Percentiles rank a stretch among this genome's conserved stretches.
These are phyloP conservation scores for Schizaphis graminum DNA, from an alignment of 2,888 invertebrate species.

Conservation along the genomic window DNA sequence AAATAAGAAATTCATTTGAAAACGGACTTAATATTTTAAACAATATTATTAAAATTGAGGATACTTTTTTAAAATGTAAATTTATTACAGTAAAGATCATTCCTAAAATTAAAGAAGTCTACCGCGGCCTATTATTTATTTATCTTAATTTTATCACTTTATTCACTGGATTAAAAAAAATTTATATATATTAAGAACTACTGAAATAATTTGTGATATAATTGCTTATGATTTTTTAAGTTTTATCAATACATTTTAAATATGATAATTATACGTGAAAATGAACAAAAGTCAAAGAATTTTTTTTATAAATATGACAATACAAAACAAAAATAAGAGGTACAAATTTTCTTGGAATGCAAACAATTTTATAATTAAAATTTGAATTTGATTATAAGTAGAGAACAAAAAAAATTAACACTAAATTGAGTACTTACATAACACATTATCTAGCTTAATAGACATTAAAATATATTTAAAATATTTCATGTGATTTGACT, in stretches of 20 bases:
- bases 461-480: constrained; percentile 19
- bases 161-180: not conserved
- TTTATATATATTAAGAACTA: not conserved
- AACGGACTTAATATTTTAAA: not conserved
- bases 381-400: not conserved
- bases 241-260: not conserved
- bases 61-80: not conserved
- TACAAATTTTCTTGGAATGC: constrained; percentile 28
- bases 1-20: not conserved
- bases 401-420: not conserved
- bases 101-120: not conserved
- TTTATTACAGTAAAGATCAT: not conserved
- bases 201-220: not conserved
- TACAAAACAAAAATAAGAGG: not conserved
- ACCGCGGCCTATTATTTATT: not conserved
- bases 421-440: constrained; percentile 28
- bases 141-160: not conserved
- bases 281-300: not conserved
- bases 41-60: not conserved
- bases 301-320: not conserved
- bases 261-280: not conserved
- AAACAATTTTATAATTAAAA: constrained; percentile 38
- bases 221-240: not conserved
- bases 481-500: constrained; percentile 40
- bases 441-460: not conserved